Base-by-base conservation (phyloP, 2,113 vertebrate genomes). In the Ondatra zibethicus region DNA sequence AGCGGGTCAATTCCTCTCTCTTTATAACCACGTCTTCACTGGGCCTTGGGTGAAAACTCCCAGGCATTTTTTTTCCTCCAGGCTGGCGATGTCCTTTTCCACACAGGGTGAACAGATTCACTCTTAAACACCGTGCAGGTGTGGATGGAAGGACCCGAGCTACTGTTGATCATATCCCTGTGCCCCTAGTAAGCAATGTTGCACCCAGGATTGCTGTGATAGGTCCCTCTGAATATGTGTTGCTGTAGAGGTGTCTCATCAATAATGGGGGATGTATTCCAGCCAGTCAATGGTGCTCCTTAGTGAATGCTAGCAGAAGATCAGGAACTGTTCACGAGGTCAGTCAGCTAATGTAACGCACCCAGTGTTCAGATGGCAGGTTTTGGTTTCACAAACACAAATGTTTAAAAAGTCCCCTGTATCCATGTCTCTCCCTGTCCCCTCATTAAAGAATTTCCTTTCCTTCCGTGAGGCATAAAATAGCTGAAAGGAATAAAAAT, bases 401-500 rank as follows among this genome's bases (percentile, higher is more conserved):
- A 29, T 11, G 12, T 84, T 31, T 90, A 52, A 88, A 76, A 68
- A 65, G 90, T 21, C n/a, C 77, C 36, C 39, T 39, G 6, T 7
- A 27, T 81, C 7, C 6, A 31, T 61, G 29, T 63, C 25, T 94
- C 31, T 91, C 70, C 61, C 52, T 47, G 42, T 81, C 39, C 17
- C 47, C 87, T 88, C 76, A 75, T 8, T 31, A 27, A 85, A 33
- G 33, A 73, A 77, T 85, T 88, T 92, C 58, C 29, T 81, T 90
- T 90, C 65, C 29, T 81, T 90, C 58, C 29, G 61, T 17, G 42
- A 95, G 70, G 45, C 68, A 92, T 85, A 77, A 95, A 88, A 92
- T 47, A 47, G 3, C 9, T 8, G 0, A 25, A 88, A 91, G 55
- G 89, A 80, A 92, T 88, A 50, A 90, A 52, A 81, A 66, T 5